These are phyloP conservation scores for Gandaritis pyraliata DNA, from an alignment of 2,888 invertebrate species.

Conservation along the genomic window DNA sequence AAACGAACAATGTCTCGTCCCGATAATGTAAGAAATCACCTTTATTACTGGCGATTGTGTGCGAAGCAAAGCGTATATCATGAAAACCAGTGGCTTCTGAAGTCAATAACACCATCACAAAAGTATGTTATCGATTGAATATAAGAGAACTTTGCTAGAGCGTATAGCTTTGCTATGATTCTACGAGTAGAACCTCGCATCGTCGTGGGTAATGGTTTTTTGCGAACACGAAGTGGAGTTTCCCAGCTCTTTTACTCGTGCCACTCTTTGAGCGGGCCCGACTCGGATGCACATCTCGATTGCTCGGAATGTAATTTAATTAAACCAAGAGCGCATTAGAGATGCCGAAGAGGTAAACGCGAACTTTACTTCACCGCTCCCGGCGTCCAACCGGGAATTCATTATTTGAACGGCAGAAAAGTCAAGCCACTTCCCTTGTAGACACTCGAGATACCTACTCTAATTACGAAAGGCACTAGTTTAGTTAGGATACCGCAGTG, in stretches of 20 bases:
- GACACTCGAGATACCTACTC: slow-evolving; percentile 35
- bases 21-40: slow-evolving; percentile 46
- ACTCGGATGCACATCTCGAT: slow-evolving; percentile 57
- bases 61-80: slow-evolving; percentile 1
- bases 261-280: slow-evolving; percentile 51
- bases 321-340: slow-evolving; percentile 68
- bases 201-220: slow-evolving; percentile 38
- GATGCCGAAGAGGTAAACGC: slow-evolving; percentile 61
- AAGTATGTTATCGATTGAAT: slow-evolving; percentile 13
- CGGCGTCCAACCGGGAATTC: slow-evolving; percentile 46
- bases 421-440: slow-evolving; percentile 42
- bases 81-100: neutral
- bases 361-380: slow-evolving; percentile 52
- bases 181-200: slow-evolving; percentile 23
- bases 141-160: slow-evolving; percentile 16
- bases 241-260: slow-evolving; percentile 26
- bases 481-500: slow-evolving; percentile 17
- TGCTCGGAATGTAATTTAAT: slow-evolving; percentile 70
- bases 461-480: slow-evolving; percentile 26
- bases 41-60: slow-evolving; percentile 25
- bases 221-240: slow-evolving; percentile 26
- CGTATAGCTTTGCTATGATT: slow-evolving; percentile 12
- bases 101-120: slow-evolving; percentile 3
- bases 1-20: slow-evolving; percentile 41
- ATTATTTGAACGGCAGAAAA: slow-evolving; percentile 52